These are phyloP conservation scores for Seriola quinqueradiata DNA, from an alignment of 2,113 vertebrate species.

Conservation along the genomic window DNA sequence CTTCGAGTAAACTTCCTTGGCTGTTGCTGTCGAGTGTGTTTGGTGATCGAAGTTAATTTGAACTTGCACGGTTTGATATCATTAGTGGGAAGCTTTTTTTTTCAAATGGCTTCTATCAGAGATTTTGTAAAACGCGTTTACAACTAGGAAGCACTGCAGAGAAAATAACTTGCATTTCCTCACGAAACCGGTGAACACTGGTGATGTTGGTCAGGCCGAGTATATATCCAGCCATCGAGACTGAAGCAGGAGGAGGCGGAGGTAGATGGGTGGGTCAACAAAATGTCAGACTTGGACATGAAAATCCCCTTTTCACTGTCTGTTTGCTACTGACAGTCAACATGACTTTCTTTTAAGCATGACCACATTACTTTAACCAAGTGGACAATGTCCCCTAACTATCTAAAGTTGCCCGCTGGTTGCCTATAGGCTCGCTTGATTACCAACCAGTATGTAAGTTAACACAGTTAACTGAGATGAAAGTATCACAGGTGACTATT, in stretches of 20 bases:
- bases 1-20: conserved; percentile 22
- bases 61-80: background rate
- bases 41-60: conserved; percentile 5
- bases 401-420: too few species aligned
- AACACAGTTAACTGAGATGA: background rate
- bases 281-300: too few species aligned
- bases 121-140: background rate
- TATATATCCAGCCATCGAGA: too few species aligned
- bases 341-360: too few species aligned
- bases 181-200: background rate
- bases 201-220: background rate
- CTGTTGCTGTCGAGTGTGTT: conserved; percentile 1
- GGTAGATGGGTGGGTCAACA: too few species aligned
- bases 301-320: too few species aligned
- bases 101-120: background rate
- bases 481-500: background rate
- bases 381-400: too few species aligned
- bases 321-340: too few species aligned
- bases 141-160: too few species aligned
- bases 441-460: background rate
- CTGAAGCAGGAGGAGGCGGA: too few species aligned
- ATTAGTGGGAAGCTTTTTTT: background rate
- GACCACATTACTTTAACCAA: too few species aligned
- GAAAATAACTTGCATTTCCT: background rate
- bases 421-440: too few species aligned